Base-by-base conservation (phyloP, 2,797 vertebrate species). In the Smutsia gigantea region DNA sequence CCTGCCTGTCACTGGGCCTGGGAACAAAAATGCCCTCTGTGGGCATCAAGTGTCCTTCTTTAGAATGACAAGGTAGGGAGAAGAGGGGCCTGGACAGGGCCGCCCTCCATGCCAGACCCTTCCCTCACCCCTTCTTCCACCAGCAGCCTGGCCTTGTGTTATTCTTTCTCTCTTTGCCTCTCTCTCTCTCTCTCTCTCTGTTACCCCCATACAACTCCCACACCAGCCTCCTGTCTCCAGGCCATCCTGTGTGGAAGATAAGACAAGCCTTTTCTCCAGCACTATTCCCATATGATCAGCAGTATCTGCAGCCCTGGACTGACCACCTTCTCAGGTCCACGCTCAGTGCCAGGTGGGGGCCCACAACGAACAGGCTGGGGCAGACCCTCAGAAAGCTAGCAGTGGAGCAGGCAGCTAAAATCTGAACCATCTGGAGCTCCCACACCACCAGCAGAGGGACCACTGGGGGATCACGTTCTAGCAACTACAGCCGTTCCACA, bases 401-500 rank as follows among this genome's bases (percentile, higher is more conserved):
- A 0, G 2, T 0, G 15, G 53, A 51, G 66, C 86, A 75, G 18
- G 71, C 46, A 11, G 83, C 51, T n/a, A 27, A 2, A 18, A 53
- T 0, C 0, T 0, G n/a, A 7, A 64, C 49, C n/a, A 5, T 23
- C 7, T 42, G 31, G 42, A 68, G 42, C 79, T 37, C 49, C n/a
- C 4, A 0, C 11, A 29, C 27, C 69, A 19, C 27, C 37, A 11
- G 51, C 69, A 75, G 85, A 85, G 64, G 63, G 59, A 29, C 72
- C 46, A 1, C 25, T 19, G 6, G 49, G 31, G 72, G 66, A 37
- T 12, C 51, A 0, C 39, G 79, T 53, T 71, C 91, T 71, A 15
- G 88, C 1, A 0, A 66, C 42, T 1, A 0, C 2, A 10, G 78
- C 72, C 3, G 17, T 9, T 82, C 68, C 0, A 53, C 11, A 0